Evolutionary conservation across 2,113 vertebrate species (phyloP).

Genomic region (Melanostigma gelatinosum): DNA sequence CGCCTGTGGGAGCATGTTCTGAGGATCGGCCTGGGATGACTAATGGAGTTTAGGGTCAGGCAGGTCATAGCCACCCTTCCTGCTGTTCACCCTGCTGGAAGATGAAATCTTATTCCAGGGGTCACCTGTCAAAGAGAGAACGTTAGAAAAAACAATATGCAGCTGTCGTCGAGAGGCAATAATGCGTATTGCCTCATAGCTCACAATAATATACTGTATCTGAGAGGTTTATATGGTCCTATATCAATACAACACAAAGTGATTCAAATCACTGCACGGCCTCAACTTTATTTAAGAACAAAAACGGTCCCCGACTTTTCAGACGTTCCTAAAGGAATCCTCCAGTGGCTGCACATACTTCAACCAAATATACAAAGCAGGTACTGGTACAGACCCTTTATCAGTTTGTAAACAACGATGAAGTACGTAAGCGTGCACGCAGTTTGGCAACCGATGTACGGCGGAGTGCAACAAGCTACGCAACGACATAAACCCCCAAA

Average conservation of each 20-base stretch:
- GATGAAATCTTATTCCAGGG: slow-evolving; percentile 22
- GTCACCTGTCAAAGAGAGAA: slow-evolving; percentile 9
- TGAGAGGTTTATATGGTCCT: slow-evolving; percentile 20
- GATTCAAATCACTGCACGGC: slow-evolving; percentile 16
- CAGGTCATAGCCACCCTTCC: slow-evolving; percentile 25
- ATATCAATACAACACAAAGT: slow-evolving; percentile 31
- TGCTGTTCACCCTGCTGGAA: slow-evolving; percentile 2
- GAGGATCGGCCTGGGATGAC: slow-evolving; percentile 26
- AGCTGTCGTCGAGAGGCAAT: slow-evolving; percentile 22
- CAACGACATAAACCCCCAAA: no score
- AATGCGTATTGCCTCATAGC: slow-evolving; percentile 16
- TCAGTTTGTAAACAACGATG: no score
- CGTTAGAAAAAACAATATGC: slow-evolving; percentile 33
- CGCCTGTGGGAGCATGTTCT: slow-evolving; percentile 19
- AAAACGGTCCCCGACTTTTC: not conserved
- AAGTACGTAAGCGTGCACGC: no score
- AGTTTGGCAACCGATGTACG: no score
- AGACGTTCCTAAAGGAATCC: not conserved
- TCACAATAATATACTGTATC: slow-evolving; percentile 23
- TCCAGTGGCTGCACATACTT: not conserved
- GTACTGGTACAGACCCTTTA: no score
- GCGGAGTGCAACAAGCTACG: no score
- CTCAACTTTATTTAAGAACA: slow-evolving; percentile 8
- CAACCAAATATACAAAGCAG: no score
- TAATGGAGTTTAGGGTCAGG: slow-evolving; percentile 50